A percentile compares a stretch with the other conserved stretches of the same genome.
Evolutionary conservation across 2,797 vertebrate species (phyloP).

Genomic region (Melanotaenia maccullochi): DNA sequence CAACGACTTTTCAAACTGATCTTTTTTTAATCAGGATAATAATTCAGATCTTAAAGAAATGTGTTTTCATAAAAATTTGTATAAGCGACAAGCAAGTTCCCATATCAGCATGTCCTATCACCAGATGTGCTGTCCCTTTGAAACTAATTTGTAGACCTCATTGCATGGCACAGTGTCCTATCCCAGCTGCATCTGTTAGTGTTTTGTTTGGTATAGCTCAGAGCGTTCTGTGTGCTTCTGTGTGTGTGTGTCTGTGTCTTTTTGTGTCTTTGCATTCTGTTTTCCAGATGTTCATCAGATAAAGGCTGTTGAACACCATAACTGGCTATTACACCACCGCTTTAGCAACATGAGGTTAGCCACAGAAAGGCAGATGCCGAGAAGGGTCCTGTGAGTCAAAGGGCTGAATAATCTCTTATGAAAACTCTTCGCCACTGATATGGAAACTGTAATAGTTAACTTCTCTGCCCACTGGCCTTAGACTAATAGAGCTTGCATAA

Average conservation of each 20-base stretch:
- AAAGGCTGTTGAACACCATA: constrained; percentile 68
- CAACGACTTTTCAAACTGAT: constrained; percentile 13
- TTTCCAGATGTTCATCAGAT: constrained; percentile 75
- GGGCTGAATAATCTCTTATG: constrained; percentile 36
- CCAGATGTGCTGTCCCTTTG: constrained; percentile 66
- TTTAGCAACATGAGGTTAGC: constrained; percentile 70
- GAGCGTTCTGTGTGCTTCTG: constrained; percentile 48
- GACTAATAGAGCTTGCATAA: not conserved
- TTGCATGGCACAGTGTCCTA: constrained; percentile 46
- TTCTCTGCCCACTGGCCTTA: not conserved
- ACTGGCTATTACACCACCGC: constrained; percentile 67
- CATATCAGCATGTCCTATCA: constrained; percentile 52
- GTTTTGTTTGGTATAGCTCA: constrained; percentile 70
- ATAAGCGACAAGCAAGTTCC: constrained; percentile 39
- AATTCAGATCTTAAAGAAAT: constrained; percentile 35
- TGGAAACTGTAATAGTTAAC: not conserved
- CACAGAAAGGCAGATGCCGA: constrained; percentile 63
- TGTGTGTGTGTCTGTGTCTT: constrained; percentile 23
- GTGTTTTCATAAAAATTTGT: constrained; percentile 27
- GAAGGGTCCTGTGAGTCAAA: constrained; percentile 31
- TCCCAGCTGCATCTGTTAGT: constrained; percentile 71
- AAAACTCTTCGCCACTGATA: constrained; percentile 22
- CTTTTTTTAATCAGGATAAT: constrained; percentile 32
- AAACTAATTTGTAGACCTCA: constrained; percentile 63
- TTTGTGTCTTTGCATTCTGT: constrained; percentile 57